Evolutionary conservation across 2,113 vertebrate species (phyloP).

Genomic region (Petaurus breviceps): DNA sequence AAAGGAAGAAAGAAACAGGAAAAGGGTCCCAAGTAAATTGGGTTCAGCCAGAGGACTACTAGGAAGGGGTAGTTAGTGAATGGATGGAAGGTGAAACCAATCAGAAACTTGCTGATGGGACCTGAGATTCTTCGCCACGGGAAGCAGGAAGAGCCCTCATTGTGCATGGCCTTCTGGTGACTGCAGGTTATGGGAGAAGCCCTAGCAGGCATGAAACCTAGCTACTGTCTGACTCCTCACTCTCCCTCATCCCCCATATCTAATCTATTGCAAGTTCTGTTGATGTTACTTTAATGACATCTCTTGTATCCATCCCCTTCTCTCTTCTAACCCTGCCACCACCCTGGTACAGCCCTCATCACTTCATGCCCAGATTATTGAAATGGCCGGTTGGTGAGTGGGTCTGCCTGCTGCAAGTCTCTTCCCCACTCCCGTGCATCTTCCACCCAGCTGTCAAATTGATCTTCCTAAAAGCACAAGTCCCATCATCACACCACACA

Average conservation of each 20-base stretch:
- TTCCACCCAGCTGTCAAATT: neutral
- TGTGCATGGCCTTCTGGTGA: neutral
- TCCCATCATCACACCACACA: too few species aligned
- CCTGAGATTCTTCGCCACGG: neutral
- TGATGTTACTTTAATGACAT: neutral
- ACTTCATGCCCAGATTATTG: neutral
- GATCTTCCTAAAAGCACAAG: neutral
- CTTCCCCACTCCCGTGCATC: neutral
- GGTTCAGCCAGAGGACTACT: neutral
- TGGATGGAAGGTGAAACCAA: neutral
- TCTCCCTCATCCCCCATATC: neutral
- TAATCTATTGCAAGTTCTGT: neutral
- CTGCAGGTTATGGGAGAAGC: neutral
- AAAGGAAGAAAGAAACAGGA: neutral
- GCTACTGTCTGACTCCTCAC: neutral
- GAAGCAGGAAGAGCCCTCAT: neutral
- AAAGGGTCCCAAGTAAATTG: neutral
- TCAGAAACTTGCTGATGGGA: neutral
- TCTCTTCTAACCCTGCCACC: neutral
- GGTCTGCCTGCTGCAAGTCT: neutral
- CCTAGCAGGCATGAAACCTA: neutral
- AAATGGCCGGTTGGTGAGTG: neutral
- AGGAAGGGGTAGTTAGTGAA: neutral
- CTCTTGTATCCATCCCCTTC: neutral
- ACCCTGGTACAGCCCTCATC: neutral